Base-by-base conservation (phyloP, 2,113 vertebrate genomes). In the Ranitomeya variabilis region DNA sequence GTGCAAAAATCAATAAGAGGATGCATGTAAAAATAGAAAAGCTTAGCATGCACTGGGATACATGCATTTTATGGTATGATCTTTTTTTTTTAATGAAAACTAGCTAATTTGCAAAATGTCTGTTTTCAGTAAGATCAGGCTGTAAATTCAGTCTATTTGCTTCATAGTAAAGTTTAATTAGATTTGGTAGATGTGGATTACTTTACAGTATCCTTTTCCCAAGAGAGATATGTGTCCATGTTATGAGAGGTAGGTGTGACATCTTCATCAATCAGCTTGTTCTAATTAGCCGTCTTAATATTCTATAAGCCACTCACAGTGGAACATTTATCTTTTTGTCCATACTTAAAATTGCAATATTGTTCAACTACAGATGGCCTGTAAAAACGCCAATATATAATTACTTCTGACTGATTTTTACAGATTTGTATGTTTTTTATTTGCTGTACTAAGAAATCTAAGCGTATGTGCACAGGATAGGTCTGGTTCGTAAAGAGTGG, bases 241-340 rank as follows among this genome's bases (percentile, higher is more conserved):
- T 54, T 84, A 26, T 84, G 52, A 83, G 21, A 54, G 81, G 13
- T 21, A 83, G 64, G 21, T 15, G 64, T 84, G 82, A 84, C 64
- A 84, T n/a, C 51, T 69, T 52, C 69, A 84, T 84, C 66, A 71
- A 71, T 84, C 51, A 52, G 51, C 71, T 69, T 71, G 64, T 55
- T 84, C n/a, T 84, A 84, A 84, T 84, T 84, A 84, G 82, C 45
- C 5, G 51, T 54, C 82, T 23, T 67, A 69, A 84, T 84, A 26
- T 7, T 26, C 19, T 19, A 55, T 55, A 69, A 26, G 55, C 64
- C 66, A 84, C 51, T 55, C 62, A 52, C 45, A 52, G 12, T 69
- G n/a, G 45, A 16, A 54, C 21, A 54, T 84, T 84, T 84, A 71
- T 71, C 82, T 67, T 52, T 67, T 12, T 45, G 45, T 26, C 9